Evolutionary conservation across 2,113 vertebrate species (phyloP).

Genomic region (Ondatra zibethicus): DNA sequence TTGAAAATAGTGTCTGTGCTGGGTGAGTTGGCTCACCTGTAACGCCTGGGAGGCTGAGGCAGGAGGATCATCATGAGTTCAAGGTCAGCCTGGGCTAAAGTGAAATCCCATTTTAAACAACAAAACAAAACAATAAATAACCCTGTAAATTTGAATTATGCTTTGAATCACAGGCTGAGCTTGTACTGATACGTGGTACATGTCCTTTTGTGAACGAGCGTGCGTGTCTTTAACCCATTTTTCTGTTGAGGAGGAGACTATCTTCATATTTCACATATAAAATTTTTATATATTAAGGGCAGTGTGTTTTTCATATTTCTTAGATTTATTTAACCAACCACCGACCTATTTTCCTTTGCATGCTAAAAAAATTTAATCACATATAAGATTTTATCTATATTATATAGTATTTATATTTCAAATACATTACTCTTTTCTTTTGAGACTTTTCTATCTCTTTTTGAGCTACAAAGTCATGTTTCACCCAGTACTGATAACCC

Average conservation of each 20-base stretch:
- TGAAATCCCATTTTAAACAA: not conserved
- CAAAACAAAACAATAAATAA: not conserved
- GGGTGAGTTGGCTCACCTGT: not conserved
- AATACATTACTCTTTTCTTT: not conserved
- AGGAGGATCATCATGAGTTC: not conserved
- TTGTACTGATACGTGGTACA: not conserved
- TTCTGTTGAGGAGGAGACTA: not conserved
- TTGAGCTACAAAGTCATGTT: conserved; percentile 6
- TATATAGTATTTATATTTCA: not conserved
- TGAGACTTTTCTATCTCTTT: conserved; percentile 13
- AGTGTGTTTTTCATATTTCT: not conserved
- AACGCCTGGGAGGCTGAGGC: not conserved
- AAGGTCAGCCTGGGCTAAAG: not conserved
- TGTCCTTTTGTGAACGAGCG: not conserved
- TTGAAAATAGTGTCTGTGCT: not conserved
- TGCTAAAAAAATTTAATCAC: not conserved
- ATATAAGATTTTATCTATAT: not conserved
- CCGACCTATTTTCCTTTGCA: not conserved
- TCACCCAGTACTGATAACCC: not conserved
- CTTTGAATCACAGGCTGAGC: not conserved
- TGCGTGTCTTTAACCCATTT: not conserved
- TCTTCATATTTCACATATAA: not conserved
- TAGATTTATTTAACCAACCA: not conserved
- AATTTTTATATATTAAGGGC: not conserved
- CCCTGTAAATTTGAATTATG: not conserved